These are phyloP conservation scores for Forbesichthys papilliferus DNA, from an alignment of 2,113 vertebrate genomes.

Conservation along the genomic window DNA sequence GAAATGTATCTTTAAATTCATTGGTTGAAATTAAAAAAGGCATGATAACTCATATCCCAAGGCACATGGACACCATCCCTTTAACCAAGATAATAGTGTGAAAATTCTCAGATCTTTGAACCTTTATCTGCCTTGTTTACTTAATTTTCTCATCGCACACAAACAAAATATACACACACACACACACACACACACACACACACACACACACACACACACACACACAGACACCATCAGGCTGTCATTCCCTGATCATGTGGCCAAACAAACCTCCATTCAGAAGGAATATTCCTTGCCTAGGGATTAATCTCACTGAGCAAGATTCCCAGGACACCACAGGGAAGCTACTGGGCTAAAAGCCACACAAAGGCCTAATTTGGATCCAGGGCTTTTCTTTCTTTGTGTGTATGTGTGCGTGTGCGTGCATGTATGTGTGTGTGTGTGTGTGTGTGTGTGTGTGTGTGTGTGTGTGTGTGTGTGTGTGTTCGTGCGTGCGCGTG, in stretches of 20 bases:
- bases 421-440: neutral
- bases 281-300: slow-evolving; percentile 55
- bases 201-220: slow-evolving; percentile 13
- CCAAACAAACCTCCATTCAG: slow-evolving; percentile 66
- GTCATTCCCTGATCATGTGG: slow-evolving; percentile 32
- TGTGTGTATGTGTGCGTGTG: neutral
- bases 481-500: slow-evolving; percentile 16
- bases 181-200: neutral
- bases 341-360: slow-evolving; percentile 61
- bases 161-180: neutral
- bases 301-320: slow-evolving; percentile 60
- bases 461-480: slow-evolving; percentile 17
- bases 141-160: slow-evolving; percentile 1
- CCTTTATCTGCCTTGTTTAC: slow-evolving; percentile 15
- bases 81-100: neutral
- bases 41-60: neutral
- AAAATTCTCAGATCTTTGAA: neutral
- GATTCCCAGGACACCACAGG: slow-evolving; percentile 60
- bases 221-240: slow-evolving; percentile 16
- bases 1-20: no score
- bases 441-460: slow-evolving; percentile 18
- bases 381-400: slow-evolving; percentile 32
- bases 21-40: no score
- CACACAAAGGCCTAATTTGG: slow-evolving; percentile 65
- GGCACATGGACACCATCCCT: neutral